Evolutionary conservation across 1,140 invertebrate genomes (phyloP).

Genomic region (Diachasma alloeum): DNA sequence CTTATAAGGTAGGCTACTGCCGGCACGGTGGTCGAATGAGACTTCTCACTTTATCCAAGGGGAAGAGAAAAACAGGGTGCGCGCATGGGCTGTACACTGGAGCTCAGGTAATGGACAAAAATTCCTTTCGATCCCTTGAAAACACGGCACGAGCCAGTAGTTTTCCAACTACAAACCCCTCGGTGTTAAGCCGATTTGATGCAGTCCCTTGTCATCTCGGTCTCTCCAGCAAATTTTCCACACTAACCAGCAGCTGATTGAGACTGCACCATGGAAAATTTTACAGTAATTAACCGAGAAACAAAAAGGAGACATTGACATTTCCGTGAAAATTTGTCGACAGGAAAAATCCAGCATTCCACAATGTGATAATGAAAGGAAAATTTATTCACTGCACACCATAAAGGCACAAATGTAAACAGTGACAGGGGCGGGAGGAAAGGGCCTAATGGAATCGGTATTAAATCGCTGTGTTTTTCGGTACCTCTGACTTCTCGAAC

Average conservation of each 20-base stretch:
- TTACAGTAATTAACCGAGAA: not conserved
- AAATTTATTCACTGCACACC: not conserved
- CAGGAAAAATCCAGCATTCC: not conserved
- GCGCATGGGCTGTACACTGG: not conserved
- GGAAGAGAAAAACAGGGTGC: not conserved
- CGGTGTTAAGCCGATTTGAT: constrained; percentile 38
- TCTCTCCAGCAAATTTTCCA: constrained; percentile 30
- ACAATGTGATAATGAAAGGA: not conserved
- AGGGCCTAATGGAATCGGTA: constrained; percentile 17
- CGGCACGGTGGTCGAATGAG: constrained; percentile 33
- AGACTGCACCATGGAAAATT: constrained; percentile 1
- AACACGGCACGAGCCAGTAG: constrained; percentile 25
- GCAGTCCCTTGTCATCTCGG: not conserved
- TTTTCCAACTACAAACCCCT: not conserved
- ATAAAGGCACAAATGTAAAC: not conserved
- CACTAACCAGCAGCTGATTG: not conserved
- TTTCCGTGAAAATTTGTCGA: not conserved
- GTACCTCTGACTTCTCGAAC: constrained; percentile 37
- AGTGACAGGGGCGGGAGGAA: not conserved
- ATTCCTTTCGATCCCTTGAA: not conserved
- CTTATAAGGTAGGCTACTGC: constrained; percentile 40
- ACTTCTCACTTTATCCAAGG: not conserved
- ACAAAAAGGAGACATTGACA: not conserved
- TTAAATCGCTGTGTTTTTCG: not conserved
- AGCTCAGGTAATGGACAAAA: constrained; percentile 16